Base-by-base conservation (phyloP, 1,140 invertebrate genomes). In the Dendrolimus punctatus region DNA sequence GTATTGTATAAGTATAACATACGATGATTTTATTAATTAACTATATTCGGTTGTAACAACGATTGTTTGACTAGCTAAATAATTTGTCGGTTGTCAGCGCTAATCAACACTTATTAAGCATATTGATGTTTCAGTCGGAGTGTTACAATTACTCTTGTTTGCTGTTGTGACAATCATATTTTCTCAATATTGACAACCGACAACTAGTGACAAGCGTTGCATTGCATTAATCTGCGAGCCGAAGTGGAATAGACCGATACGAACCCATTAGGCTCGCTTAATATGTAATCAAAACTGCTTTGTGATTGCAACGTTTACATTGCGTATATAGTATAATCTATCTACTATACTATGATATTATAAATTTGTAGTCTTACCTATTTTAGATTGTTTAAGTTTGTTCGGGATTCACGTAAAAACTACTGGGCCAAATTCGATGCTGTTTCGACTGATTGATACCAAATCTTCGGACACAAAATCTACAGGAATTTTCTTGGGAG, bases 21-120 rank as follows among this genome's bases (percentile, higher is more conserved):
- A 39, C 39, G 44, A 46, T 39, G 39, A 49, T 8, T 37, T 39
- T 43, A 51, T 37, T 7, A 46, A 54, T 44, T 45, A 36, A 40
- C 8, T 50, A 44, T 43, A 47, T 57, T 42, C 51, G 57, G 60
- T 58, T 69, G 67, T 69, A 66, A 69, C 57, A 54, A 38, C 39
- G 52, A 43, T 40, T 55, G 39, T 38, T 47, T 51, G 51, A 41
- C 48, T 8, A 42, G 56, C 47, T 56, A 68, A 62, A 62, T 54
- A 66, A 57, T 58, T 61, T 58, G 60, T 49, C 56, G 62, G 56
- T 53, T 52, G 64, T 57, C 60, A 46, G 56, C 55, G 57, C 68
- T 73, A 80, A 80, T 80, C 73, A 80, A 73, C 66, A 57, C 66
- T 81, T 68, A 76, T 77, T 74, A 76, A 66, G 66, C 67, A 59